Conservation (phyloP, 2,113 vertebrate species). For the Hipposideros armiger region DNA sequence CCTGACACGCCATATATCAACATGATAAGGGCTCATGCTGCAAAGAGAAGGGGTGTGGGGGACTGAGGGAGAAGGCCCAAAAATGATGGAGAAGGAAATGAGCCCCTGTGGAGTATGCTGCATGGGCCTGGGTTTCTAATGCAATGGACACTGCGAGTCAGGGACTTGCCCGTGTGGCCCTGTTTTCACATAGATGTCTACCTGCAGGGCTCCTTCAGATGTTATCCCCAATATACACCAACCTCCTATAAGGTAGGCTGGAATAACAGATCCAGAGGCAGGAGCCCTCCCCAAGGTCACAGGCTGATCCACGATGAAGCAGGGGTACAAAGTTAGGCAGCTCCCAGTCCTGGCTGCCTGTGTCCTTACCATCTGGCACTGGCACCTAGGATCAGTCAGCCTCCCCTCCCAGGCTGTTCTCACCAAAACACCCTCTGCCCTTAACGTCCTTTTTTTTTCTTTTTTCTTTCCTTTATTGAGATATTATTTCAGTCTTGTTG, state of each 20-base stretch:
- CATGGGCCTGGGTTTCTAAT: not conserved
- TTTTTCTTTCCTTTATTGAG: not conserved
- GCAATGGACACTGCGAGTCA: not conserved
- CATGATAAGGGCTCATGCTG: not conserved
- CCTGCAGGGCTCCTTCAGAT: not conserved
- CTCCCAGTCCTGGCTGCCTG: not conserved
- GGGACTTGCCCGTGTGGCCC: not conserved
- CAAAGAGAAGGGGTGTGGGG: too few species aligned
- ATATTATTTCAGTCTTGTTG: not conserved
- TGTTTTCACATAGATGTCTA: not conserved
- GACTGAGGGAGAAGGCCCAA: not conserved
- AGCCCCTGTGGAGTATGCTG: not conserved
- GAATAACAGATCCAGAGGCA: not conserved
- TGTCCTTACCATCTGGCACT: not conserved
- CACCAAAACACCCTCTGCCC: not conserved
- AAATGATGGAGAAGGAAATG: not conserved
- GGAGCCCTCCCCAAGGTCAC: not conserved
- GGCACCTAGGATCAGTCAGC: not conserved
- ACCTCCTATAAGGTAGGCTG: not conserved
- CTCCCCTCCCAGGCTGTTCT: not conserved
- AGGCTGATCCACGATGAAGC: not conserved
- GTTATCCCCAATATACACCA: not conserved
- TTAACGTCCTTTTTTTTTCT: not conserved
- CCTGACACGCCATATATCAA: not conserved
- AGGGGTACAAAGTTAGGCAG: not conserved